phyloP scores from a whole-genome alignment of 2,888 invertebrate species.

The Opisthograptis luteolata region DNA sequence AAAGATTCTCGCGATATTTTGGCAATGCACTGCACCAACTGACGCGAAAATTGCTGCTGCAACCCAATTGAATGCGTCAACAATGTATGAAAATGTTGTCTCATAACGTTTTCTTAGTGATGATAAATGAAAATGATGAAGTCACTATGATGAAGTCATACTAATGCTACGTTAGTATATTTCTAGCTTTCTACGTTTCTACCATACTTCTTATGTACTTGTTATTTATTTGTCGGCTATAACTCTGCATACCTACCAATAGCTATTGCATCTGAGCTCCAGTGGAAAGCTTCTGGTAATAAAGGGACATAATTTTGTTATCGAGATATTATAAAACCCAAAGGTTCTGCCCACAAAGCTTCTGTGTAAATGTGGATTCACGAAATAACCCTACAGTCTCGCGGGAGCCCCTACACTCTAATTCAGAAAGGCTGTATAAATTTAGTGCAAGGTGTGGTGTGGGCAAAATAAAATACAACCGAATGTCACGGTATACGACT shows the following conservation, averaged over 20 bases:
- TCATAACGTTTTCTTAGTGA: too few relatives aligned
- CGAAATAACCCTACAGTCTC: too few relatives aligned
- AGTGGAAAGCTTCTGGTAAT: constrained; percentile 38
- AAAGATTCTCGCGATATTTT: background rate
- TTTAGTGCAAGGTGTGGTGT: constrained; percentile 14
- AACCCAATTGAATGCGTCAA: background rate
- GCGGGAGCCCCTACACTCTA: constrained; percentile 22
- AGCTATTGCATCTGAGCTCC: constrained; percentile 30
- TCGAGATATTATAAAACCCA: constrained; percentile 43
- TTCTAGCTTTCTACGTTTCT: too few relatives aligned
- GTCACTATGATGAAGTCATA: too few relatives aligned
- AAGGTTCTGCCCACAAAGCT: constrained; percentile 34
- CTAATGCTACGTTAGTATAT: too few relatives aligned
- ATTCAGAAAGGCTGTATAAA: constrained; percentile 28
- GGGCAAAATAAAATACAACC: background rate
- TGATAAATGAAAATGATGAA: too few relatives aligned
- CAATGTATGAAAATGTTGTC: too few relatives aligned
- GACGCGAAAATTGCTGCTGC: background rate
- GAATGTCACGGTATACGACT: constrained; percentile 19
- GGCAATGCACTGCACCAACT: background rate
- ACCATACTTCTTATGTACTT: too few relatives aligned
- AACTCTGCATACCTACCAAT: constrained; percentile 34
- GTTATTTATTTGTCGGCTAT: constrained; percentile 32
- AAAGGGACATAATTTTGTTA: constrained; percentile 42
- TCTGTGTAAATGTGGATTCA: constrained; percentile 32